Evolutionary conservation across 2,888 invertebrate genomes (phyloP).

Genomic region (Mamestra brassicae): DNA sequence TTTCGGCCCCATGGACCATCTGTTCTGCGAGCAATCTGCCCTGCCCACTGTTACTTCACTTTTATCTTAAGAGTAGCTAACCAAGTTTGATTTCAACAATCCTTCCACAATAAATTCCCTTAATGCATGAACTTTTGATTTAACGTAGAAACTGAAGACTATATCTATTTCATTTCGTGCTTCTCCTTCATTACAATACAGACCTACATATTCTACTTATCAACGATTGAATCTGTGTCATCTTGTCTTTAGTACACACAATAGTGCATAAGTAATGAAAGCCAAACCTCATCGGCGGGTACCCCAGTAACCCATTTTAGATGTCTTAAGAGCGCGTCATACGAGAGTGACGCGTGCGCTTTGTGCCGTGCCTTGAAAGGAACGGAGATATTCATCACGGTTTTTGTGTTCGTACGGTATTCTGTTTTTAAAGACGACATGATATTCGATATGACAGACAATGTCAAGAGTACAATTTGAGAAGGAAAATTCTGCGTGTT

Average conservation of each 20-base stretch:
- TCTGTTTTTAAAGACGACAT: conserved; percentile 35
- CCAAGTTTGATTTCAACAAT: too few relatives aligned
- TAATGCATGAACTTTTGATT: too few relatives aligned
- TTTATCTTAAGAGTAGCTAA: too few relatives aligned
- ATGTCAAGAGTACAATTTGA: conserved; percentile 1
- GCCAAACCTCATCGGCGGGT: conserved; percentile 48
- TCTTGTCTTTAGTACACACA: conserved; percentile 24
- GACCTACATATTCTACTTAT: not conserved
- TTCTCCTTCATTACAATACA: not conserved
- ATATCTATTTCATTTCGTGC: not conserved
- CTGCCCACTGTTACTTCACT: too few relatives aligned
- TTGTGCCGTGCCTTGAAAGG: conserved; percentile 45
- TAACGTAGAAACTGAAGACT: too few relatives aligned
- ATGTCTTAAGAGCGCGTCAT: conserved; percentile 47
- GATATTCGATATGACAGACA: conserved; percentile 30
- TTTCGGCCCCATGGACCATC: too few relatives aligned
- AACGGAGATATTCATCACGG: conserved; percentile 52
- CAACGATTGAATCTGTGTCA: conserved; percentile 10
- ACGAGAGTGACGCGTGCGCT: conserved; percentile 54
- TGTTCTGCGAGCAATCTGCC: too few relatives aligned
- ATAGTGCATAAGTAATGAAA: conserved; percentile 49
- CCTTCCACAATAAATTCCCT: too few relatives aligned
- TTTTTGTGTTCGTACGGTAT: conserved; percentile 20
- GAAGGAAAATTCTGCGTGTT: not conserved
- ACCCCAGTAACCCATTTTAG: conserved; percentile 56